Conservation (phyloP, 2,113 vertebrate species). For the Bombycilla garrulus region DNA sequence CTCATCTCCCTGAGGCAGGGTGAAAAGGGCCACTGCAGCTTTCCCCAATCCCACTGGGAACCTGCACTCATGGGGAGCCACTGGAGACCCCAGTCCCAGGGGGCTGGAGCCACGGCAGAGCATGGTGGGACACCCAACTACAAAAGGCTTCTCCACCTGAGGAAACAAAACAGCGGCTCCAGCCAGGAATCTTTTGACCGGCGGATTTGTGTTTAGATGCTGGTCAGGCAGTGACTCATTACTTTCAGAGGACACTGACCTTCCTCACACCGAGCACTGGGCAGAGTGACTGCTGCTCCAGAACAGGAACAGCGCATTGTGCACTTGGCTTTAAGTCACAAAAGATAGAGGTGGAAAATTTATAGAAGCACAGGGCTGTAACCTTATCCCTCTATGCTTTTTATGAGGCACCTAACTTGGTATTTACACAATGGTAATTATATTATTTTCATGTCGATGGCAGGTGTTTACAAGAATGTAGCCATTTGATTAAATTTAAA, state of each 20-base stretch:
- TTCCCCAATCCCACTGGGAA: accelerated
- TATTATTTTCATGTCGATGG: background rate
- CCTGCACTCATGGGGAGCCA: accelerated
- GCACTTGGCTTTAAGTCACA: background rate
- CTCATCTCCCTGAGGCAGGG: background rate
- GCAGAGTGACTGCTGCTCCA: background rate
- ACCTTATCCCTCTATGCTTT: background rate
- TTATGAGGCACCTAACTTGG: background rate
- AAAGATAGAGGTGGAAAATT: background rate
- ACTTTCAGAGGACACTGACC: background rate
- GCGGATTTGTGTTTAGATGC: background rate
- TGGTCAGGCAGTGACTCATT: background rate
- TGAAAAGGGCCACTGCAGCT: background rate
- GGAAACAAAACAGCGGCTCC: background rate
- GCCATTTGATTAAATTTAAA: background rate
- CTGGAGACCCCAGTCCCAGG: background rate
- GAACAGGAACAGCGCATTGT: background rate
- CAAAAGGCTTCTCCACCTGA: background rate
- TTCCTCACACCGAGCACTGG: background rate
- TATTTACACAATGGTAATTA: background rate
- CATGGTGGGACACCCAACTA: accelerated
- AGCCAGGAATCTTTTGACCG: background rate
- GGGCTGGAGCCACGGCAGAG: background rate
- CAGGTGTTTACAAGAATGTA: constrained; percentile 3
- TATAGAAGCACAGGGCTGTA: background rate